Conservation (phyloP, 2,113 vertebrate genomes). For the Paradisaea rubra region DNA sequence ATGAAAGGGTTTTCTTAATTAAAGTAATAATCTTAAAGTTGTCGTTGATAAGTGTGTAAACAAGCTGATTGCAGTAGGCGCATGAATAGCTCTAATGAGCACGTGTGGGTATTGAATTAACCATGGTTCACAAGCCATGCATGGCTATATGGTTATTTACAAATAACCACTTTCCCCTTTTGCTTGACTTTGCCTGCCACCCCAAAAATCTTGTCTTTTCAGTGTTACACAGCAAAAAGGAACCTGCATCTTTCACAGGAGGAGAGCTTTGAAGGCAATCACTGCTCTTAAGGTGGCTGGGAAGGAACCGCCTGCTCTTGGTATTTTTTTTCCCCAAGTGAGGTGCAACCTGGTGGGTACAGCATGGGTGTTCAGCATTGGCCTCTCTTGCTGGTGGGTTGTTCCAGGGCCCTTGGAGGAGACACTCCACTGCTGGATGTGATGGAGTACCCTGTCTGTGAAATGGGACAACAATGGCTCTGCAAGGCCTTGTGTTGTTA, state of each 20-base stretch:
- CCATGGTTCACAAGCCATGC: constrained; percentile 70
- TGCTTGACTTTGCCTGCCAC: neutral
- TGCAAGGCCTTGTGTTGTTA: neutral
- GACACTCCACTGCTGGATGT: neutral
- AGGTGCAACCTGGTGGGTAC: neutral
- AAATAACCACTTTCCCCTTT: constrained; percentile 53
- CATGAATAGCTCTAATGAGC: constrained; percentile 74
- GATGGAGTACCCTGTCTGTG: neutral
- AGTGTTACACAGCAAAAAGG: neutral
- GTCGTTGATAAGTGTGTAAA: constrained; percentile 70
- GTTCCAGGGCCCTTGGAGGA: neutral
- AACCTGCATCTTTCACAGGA: neutral
- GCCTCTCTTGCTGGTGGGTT: neutral
- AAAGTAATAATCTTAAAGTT: constrained; percentile 71
- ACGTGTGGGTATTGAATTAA: constrained; percentile 71
- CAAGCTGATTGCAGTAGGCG: constrained; percentile 65
- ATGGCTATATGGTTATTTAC: constrained; percentile 45
- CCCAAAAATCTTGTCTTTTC: neutral
- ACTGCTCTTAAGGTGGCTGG: neutral
- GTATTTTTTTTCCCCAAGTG: neutral
- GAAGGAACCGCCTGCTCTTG: neutral
- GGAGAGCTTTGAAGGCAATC: neutral
- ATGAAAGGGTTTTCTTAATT: constrained; percentile 69
- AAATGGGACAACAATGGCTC: neutral
- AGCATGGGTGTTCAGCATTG: neutral